Evolutionary conservation across 2,797 vertebrate species (phyloP), one percentile per base, ranked within the genome.

Genomic region (Poeciliopsis turneri): DNA sequence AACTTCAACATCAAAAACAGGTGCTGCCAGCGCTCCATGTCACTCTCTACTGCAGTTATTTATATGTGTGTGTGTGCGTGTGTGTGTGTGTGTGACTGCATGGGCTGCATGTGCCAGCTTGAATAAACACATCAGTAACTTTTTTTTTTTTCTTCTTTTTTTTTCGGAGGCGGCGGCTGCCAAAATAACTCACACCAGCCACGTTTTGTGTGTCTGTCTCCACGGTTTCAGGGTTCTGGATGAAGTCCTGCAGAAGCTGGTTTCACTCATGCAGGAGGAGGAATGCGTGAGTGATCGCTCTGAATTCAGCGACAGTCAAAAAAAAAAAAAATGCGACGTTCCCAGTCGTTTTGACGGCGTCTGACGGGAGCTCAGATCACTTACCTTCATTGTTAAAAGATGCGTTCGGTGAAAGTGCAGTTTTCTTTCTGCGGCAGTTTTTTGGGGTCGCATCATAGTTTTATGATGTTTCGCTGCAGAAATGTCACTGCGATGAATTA

Each of bases 1-100:
- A 98, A 98, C 92, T 97, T 98, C 93, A 97, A 96, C 80, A 96
- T 97, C 94, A 98, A 98, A 93, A 96, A 95, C 93, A 97, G 97
- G 97, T 98, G 89, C 89, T 74, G 77, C 39, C 20, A 12, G 15
- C 59, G 13, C 59, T 81, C 57, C 33, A 0, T 75, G 80, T 75
- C 47, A 71, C 1, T 1, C 81, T 87, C 75, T 55, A 20, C 81
- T 75, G 76, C 80, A n/a, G 11, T 79, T 79, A 76, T 80, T 46
- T 84, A 72, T 78, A 46, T 47, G 0, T 51, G 20, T 23, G 18
- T 51, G 7, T 47, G 16, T 68, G 13, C 53, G 15, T 30, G 10
- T 53, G 15, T 20, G 18, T 74, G 70, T 68, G 9, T 69, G 2
- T 78, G 59, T 74, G 53, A 30, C 2, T 11, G 25, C 0, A 2